Conservation (phyloP, 2,113 vertebrate genomes). For the Rhineura floridana region DNA sequence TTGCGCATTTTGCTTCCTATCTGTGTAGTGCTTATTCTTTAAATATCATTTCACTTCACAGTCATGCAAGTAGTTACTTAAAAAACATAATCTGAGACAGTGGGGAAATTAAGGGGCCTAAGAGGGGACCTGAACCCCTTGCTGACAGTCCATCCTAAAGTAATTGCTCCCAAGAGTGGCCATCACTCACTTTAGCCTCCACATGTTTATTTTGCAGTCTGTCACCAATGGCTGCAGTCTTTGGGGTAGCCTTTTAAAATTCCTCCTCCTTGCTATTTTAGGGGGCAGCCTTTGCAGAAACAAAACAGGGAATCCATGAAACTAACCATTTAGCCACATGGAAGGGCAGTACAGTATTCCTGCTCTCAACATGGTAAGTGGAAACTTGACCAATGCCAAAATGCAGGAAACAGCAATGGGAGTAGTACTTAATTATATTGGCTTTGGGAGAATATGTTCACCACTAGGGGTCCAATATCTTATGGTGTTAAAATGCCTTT, state of each 20-base stretch:
- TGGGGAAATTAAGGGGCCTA: not conserved
- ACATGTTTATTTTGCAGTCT: conserved; percentile 64
- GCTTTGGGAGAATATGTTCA: not conserved
- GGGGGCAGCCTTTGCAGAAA: conserved; percentile 48
- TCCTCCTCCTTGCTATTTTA: conserved; percentile 51
- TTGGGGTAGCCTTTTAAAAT: conserved; percentile 15
- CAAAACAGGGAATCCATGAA: conserved; percentile 59
- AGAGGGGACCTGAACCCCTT: not conserved
- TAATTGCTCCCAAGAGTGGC: conserved; percentile 45
- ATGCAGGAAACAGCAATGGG: rapidly evolving
- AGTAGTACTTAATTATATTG: not conserved
- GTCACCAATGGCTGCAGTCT: conserved; percentile 41
- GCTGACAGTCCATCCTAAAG: conserved; percentile 27
- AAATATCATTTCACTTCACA: not conserved
- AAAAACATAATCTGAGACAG: not conserved
- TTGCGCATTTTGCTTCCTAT: conserved; percentile 10
- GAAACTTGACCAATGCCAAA: not conserved
- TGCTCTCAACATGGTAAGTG: conserved; percentile 41
- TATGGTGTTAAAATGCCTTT: not conserved
- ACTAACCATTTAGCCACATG: not conserved
- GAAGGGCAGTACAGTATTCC: not conserved
- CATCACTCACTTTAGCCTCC: not conserved
- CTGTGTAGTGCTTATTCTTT: not conserved
- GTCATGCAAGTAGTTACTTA: not conserved
- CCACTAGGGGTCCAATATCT: not conserved